phyloP scores from a whole-genome alignment of 1,140 invertebrate species.

The Aphaenogaster ashmeadi region DNA sequence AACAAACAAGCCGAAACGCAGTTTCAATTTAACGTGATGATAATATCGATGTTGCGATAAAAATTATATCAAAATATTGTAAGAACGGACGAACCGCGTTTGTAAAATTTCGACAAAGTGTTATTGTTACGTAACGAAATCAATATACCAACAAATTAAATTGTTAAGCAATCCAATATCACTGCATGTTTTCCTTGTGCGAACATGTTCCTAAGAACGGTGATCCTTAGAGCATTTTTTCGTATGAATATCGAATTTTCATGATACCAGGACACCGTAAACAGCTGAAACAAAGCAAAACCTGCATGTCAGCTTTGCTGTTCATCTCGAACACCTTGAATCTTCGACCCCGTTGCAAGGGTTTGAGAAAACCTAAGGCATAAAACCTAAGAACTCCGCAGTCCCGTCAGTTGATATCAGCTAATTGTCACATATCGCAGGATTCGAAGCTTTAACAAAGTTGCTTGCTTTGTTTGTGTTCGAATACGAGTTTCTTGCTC shows the following conservation, averaged over 20 bases:
- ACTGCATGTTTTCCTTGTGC: not conserved
- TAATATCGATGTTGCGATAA: not conserved
- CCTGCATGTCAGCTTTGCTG: not conserved
- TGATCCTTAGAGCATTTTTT: not conserved
- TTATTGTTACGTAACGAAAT: not conserved
- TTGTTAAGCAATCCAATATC: not conserved
- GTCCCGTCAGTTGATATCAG: not conserved
- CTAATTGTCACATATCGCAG: not conserved
- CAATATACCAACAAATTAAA: not conserved
- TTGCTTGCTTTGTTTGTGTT: not conserved
- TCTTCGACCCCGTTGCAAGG: not conserved
- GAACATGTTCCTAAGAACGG: not conserved
- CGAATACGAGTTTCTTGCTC: not conserved
- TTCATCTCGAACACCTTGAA: not conserved
- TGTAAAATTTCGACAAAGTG: not conserved
- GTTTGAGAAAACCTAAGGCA: not conserved
- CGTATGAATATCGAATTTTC: not conserved
- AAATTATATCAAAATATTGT: not conserved
- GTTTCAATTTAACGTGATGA: conserved; percentile 41
- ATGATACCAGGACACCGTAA: not conserved
- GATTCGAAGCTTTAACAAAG: not conserved
- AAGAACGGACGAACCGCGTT: not conserved
- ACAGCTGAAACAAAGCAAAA: not conserved
- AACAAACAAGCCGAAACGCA: not conserved
- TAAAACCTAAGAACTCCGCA: not conserved